Conservation (phyloP, 2,113 vertebrate genomes). For the Gambusia holbrooki region DNA sequence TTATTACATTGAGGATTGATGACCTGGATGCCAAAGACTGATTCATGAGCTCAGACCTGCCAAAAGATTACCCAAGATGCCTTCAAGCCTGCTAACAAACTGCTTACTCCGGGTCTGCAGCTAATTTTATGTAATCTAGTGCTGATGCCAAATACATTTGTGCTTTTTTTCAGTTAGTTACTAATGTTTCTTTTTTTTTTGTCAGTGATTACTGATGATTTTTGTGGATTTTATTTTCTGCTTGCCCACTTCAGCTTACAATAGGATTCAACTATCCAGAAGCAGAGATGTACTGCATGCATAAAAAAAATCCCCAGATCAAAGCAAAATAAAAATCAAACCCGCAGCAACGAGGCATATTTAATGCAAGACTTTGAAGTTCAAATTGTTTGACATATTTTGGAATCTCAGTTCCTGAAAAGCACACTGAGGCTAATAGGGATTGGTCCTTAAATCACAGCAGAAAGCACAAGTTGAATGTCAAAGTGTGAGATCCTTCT, state of each 20-base stretch:
- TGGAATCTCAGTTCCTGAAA: slow-evolving; percentile 44
- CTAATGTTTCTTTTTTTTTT: too few species aligned
- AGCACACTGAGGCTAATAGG: slow-evolving; percentile 21
- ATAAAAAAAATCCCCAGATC: slow-evolving; percentile 33
- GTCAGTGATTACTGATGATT: slow-evolving; percentile 20
- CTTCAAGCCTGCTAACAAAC: too few species aligned
- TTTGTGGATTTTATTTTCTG: slow-evolving; percentile 20
- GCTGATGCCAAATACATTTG: too few species aligned
- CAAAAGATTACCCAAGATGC: too few species aligned
- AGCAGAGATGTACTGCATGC: slow-evolving; percentile 20
- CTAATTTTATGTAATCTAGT: too few species aligned
- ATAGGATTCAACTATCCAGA: slow-evolving; percentile 21
- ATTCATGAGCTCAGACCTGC: too few species aligned
- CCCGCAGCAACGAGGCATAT: slow-evolving; percentile 13
- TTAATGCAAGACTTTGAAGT: slow-evolving; percentile 59
- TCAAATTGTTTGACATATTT: slow-evolving; percentile 58
- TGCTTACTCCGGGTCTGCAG: too few species aligned
- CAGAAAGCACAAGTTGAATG: slow-evolving; percentile 16
- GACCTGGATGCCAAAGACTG: too few species aligned
- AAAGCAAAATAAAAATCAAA: slow-evolving; percentile 48
- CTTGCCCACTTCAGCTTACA: slow-evolving; percentile 16
- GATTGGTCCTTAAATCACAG: slow-evolving; percentile 34
- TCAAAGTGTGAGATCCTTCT: slow-evolving; percentile 23
- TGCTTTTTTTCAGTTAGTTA: too few species aligned
- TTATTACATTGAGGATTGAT: too few species aligned